Evolutionary conservation across 2,797 vertebrate species (phyloP).

Genomic region (Epinephelus awoara): DNA sequence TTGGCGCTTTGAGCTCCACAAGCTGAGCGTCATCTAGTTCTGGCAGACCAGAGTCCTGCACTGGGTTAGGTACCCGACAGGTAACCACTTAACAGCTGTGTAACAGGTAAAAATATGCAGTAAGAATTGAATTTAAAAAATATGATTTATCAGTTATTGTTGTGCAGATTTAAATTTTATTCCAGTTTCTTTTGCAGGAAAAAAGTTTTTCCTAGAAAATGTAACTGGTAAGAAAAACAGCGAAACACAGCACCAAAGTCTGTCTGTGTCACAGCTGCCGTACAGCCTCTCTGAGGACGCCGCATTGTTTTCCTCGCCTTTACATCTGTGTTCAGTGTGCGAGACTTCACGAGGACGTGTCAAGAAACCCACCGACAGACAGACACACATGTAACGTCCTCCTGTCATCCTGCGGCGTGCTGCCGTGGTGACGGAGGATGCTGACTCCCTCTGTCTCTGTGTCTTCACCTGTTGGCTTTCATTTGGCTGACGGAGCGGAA

Average conservation of each 20-base stretch:
- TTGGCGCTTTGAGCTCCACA: too few relatives aligned
- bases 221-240: background rate
- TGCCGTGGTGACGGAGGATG: conserved; percentile 44
- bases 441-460: conserved; percentile 29
- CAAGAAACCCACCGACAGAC: conserved; percentile 7
- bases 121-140: too few relatives aligned
- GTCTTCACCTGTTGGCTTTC: conserved; percentile 68
- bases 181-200: background rate
- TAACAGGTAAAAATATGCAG: too few relatives aligned
- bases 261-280: conserved; percentile 7
- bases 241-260: background rate
- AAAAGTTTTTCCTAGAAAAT: background rate
- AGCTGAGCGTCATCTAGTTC: too few relatives aligned
- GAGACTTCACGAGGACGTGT: conserved; percentile 20
- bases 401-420: conserved; percentile 38
- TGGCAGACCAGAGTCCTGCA: too few relatives aligned
- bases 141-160: background rate
- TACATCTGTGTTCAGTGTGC: conserved; percentile 19
- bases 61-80: too few relatives aligned
- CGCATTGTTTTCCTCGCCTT: background rate
- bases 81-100: too few relatives aligned
- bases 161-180: background rate
- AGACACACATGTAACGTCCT: conserved; percentile 23
- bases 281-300: background rate
- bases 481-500: conserved; percentile 65